phyloP scores from a whole-genome alignment of 2,113 vertebrate species.

The Gnathochromis pfefferi region DNA sequence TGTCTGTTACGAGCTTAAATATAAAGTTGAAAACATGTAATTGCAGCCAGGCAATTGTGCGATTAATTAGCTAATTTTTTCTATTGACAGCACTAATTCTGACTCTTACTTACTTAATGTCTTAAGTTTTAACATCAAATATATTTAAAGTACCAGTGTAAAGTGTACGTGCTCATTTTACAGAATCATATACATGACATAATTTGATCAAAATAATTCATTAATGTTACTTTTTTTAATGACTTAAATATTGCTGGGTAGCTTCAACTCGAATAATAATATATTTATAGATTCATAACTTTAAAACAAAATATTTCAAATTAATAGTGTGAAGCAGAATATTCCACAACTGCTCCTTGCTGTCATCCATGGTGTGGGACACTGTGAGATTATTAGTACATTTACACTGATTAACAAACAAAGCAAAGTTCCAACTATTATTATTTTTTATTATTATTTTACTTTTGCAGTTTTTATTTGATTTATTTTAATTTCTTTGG shows the following conservation, averaged over 20 bases:
- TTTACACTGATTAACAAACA: neutral
- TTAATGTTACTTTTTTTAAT: neutral
- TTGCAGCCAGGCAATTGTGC: no score
- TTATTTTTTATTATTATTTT: neutral
- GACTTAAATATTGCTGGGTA: neutral
- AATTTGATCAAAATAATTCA: neutral
- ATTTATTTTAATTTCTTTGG: neutral
- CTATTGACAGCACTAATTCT: no score
- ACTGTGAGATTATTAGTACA: neutral
- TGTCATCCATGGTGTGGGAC: neutral
- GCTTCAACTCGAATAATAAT: neutral
- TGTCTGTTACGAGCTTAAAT: no score
- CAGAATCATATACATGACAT: neutral
- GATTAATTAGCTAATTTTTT: no score
- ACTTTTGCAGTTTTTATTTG: no score
- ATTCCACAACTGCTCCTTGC: neutral
- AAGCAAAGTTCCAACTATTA: neutral
- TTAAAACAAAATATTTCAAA: neutral
- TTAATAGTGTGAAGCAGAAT: neutral
- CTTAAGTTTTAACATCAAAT: neutral
- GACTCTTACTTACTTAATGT: neutral
- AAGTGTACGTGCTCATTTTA: neutral
- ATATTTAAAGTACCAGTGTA: neutral
- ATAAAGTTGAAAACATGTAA: no score
- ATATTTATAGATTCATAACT: neutral